phyloP scores from a whole-genome alignment of 2,113 vertebrate species.

The Tupaia chinensis region DNA sequence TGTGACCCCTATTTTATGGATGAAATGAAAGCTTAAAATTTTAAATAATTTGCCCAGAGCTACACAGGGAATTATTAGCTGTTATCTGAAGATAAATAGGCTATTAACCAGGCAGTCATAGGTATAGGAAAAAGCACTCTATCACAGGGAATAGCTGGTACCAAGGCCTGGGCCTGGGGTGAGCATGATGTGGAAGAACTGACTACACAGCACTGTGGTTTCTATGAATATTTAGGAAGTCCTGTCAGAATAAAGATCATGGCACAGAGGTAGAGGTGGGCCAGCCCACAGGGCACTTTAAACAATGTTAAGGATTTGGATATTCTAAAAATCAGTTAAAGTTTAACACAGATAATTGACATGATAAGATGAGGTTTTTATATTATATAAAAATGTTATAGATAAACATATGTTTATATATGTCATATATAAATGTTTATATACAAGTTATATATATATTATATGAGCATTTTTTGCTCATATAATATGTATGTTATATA shows the following conservation, averaged over 20 bases:
- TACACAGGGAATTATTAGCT: neutral
- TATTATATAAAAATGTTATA: no score
- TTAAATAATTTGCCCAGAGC: neutral
- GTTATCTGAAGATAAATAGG: neutral
- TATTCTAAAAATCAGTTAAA: neutral
- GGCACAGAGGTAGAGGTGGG: neutral
- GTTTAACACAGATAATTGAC: neutral
- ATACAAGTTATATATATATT: no score
- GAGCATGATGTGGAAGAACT: neutral
- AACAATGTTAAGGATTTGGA: neutral
- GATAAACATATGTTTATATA: no score
- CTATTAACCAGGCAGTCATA: neutral
- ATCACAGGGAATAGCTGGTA: neutral
- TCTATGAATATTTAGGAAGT: neutral
- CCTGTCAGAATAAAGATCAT: neutral
- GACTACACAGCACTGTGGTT: neutral
- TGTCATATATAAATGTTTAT: no score
- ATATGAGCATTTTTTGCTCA: no score
- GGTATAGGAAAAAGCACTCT: no score
- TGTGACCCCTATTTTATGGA: neutral
- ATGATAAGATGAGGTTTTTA: neutral
- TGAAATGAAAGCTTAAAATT: neutral
- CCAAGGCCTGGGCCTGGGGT: neutral
- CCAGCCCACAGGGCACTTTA: neutral
- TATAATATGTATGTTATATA: no score